These are phyloP conservation scores for Aphidius ervi DNA, from an alignment of 1,140 invertebrate species.

Conservation along the genomic window DNA sequence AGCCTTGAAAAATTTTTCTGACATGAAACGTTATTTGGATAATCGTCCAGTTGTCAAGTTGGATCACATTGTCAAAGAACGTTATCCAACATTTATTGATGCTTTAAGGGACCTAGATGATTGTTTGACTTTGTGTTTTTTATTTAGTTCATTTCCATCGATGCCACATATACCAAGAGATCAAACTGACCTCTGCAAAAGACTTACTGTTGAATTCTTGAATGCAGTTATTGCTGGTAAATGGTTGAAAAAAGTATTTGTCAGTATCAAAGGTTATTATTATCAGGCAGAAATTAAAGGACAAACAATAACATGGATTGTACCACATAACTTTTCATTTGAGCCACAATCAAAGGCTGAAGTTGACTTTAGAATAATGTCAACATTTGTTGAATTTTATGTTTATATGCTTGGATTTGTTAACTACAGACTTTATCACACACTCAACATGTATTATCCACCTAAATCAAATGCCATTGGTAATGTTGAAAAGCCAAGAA, in stretches of 20 bases:
- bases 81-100: constrained; percentile 97
- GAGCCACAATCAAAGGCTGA: constrained; percentile 74
- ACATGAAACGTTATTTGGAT: constrained; percentile 68
- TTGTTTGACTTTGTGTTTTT: constrained; percentile 88
- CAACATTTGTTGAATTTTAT: constrained; percentile 97
- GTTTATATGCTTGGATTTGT: constrained; percentile 90
- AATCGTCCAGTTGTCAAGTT: constrained; percentile 85
- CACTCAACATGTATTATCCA: constrained; percentile 91
- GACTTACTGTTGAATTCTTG: constrained; percentile 92
- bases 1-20: constrained; percentile 72
- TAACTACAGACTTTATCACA: constrained; percentile 87
- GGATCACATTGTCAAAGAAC: constrained; percentile 96
- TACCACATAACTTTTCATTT: constrained; percentile 87
- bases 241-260: constrained; percentile 91
- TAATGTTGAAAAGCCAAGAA: constrained; percentile 57
- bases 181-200: constrained; percentile 72
- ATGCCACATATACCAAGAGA: constrained; percentile 71
- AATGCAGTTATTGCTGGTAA: constrained; percentile 92
- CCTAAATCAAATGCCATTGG: constrained; percentile 70
- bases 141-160: constrained; percentile 94
- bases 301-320: constrained; percentile 93
- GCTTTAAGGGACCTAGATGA: constrained; percentile 96
- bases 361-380: constrained; percentile 97
- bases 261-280: constrained; percentile 98
- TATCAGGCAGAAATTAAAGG: constrained; percentile 97